Evolutionary conservation across 2,113 vertebrate genomes (phyloP).

Genomic region (Columbina picui): DNA sequence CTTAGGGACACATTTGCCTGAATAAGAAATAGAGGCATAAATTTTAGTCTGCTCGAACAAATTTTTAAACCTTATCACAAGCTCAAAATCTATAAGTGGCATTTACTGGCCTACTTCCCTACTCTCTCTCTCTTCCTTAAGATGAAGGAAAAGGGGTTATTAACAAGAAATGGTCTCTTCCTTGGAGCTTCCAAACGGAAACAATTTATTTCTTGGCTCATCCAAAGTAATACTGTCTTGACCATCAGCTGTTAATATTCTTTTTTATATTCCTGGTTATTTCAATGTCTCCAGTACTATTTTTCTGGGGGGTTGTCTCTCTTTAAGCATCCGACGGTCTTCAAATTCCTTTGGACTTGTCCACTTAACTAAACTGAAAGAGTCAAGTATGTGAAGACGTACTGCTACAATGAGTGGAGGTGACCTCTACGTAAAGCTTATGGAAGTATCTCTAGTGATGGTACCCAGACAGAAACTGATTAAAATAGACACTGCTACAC

Average conservation of each 20-base stretch:
- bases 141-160: accelerated
- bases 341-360: background rate
- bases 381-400: background rate
- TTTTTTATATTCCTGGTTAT: background rate
- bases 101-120: background rate
- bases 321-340: background rate
- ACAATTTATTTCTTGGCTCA: accelerated
- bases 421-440: background rate
- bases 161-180: background rate
- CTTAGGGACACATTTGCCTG: background rate
- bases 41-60: background rate
- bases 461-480: background rate
- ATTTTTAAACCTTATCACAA: background rate
- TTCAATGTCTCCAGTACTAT: background rate
- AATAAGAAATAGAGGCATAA: background rate
- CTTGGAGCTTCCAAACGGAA: background rate
- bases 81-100: background rate
- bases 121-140: background rate
- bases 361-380: background rate
- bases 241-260: background rate
- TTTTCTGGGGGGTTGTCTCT: background rate
- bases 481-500: background rate
- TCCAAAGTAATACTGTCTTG: background rate
- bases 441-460: background rate
- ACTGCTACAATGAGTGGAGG: background rate